A percentile compares a stretch with the other conserved stretches of the same genome.
These are phyloP conservation scores for Hypsopygia costalis DNA, from an alignment of 2,888 invertebrate genomes.

Conservation along the genomic window DNA sequence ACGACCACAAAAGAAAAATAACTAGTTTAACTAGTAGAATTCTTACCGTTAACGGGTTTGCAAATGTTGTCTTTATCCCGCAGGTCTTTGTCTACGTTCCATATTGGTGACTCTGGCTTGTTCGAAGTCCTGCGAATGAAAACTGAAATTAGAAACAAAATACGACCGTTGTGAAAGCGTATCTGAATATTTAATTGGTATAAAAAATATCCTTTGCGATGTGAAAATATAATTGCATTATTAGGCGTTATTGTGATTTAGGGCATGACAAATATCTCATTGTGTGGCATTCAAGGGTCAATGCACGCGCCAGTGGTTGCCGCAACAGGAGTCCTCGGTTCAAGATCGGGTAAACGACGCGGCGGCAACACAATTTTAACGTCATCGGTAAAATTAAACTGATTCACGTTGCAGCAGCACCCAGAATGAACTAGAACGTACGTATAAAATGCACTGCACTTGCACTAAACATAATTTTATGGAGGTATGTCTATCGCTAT, in stretches of 20 bases:
- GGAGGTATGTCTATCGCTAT: not conserved
- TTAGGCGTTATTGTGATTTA: conserved; percentile 40
- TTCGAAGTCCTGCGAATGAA: conserved; percentile 58
- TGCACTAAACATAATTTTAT: conserved; percentile 11
- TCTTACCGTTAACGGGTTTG: conserved; percentile 71
- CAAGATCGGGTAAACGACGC: conserved; percentile 50
- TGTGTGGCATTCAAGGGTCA: conserved; percentile 63
- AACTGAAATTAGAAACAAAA: conserved; percentile 37
- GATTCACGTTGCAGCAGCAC: conserved; percentile 43
- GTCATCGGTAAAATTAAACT: conserved; percentile 66
- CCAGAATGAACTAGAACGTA: conserved; percentile 28
- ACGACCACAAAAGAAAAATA: not conserved
- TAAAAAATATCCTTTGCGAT: no score
- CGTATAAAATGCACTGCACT: conserved; percentile 18
- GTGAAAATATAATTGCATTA: not conserved
- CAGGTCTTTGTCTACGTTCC: conserved; percentile 64
- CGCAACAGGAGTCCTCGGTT: conserved; percentile 40
- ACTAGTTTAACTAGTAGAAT: conserved; percentile 9
- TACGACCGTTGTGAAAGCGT: conserved; percentile 16
- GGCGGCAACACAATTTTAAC: conserved; percentile 36
- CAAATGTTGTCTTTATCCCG: conserved; percentile 57
- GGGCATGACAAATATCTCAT: conserved; percentile 55
- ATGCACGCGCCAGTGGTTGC: conserved; percentile 49
- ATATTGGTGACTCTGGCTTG: conserved; percentile 68
- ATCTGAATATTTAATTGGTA: conserved; percentile 1